phyloP scores from a whole-genome alignment of 2,797 vertebrate genomes.

The Macropus fuliginosus region DNA sequence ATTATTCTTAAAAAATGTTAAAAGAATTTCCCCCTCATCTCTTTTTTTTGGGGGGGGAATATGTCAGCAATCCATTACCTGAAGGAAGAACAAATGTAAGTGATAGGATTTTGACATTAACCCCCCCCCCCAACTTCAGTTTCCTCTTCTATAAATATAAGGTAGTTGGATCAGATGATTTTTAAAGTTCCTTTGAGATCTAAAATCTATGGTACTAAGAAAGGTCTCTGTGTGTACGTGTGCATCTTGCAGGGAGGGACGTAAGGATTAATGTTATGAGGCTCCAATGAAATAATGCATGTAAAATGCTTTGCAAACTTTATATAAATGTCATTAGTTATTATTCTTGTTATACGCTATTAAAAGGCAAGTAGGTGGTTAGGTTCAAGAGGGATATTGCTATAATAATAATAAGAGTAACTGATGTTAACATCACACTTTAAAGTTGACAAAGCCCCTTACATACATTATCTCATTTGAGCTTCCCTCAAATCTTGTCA shows the following conservation, averaged over 20 bases:
- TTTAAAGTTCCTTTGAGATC: neutral
- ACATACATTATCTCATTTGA: neutral
- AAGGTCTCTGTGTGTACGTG: neutral
- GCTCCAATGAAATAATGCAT: neutral
- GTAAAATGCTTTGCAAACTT: neutral
- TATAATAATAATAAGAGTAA: neutral
- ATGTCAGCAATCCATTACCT: neutral
- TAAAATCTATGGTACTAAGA: neutral
- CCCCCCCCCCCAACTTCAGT: neutral
- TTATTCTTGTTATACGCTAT: neutral
- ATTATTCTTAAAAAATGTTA: neutral
- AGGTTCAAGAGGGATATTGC: neutral
- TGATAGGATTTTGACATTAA: neutral
- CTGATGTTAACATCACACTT: neutral
- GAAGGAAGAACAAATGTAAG: neutral
- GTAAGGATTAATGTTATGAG: neutral
- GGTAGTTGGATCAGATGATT: neutral
- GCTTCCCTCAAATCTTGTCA: neutral
- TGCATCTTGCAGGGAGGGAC: neutral
- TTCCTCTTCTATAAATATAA: neutral
- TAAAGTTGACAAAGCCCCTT: neutral
- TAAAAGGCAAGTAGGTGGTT: neutral
- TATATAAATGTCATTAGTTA: neutral
- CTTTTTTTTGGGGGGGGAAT: neutral
- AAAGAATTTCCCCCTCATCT: neutral